A percentile compares a stretch with the other conserved stretches of the same genome.
These are phyloP conservation scores for Drosophila crucigera DNA, from an alignment of 2,888 invertebrate species.

Conservation along the genomic window DNA sequence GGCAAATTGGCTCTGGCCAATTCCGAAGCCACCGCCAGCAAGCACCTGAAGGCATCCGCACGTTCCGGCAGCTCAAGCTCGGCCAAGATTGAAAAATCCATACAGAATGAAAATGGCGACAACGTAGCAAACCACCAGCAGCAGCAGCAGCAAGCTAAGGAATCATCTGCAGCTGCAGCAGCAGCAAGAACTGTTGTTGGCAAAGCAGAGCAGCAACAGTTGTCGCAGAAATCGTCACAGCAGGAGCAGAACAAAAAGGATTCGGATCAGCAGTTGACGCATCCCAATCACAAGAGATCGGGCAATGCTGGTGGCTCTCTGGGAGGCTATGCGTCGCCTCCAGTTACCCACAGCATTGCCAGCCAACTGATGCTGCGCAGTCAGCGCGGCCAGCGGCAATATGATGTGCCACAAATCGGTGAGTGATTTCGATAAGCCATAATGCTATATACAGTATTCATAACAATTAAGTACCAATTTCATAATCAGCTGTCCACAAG, in stretches of 20 bases:
- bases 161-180: constrained; percentile 16
- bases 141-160: constrained; percentile 25
- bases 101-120: constrained; percentile 25
- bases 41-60: constrained; percentile 62
- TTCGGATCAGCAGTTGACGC: constrained; percentile 67
- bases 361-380: constrained; percentile 92
- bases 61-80: constrained; percentile 49
- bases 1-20: constrained; percentile 74
- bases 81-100: constrained; percentile 46
- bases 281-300: constrained; percentile 83
- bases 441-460: background rate
- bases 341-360: constrained; percentile 87
- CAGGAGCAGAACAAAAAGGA: constrained; percentile 64
- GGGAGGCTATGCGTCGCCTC: constrained; percentile 69
- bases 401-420: constrained; percentile 96
- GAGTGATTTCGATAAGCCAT: constrained; percentile 82
- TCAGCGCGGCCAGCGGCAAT: constrained; percentile 90
- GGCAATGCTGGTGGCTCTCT: constrained; percentile 63
- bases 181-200: constrained; percentile 24
- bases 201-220: constrained; percentile 24
- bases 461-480: constrained; percentile 47
- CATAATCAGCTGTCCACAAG: background rate
- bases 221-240: constrained; percentile 35
- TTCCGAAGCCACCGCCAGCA: constrained; percentile 80
- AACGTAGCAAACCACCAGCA: constrained; percentile 16